Conservation (phyloP, 2,888 invertebrate species). For the Melikaiella ostensackeni region DNA sequence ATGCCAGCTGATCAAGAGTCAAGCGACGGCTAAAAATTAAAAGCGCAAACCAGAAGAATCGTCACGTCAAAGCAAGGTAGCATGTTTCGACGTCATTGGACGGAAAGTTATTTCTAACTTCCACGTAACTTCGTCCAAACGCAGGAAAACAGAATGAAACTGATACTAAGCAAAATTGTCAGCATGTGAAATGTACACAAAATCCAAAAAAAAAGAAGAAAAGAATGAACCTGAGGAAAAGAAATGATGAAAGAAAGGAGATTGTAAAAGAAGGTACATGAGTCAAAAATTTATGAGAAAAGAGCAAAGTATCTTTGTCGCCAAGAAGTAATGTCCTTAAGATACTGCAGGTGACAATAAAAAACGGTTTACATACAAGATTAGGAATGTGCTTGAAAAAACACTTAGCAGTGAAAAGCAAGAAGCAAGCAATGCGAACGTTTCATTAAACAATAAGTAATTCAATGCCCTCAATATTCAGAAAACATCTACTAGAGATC, state of each 20-base stretch:
- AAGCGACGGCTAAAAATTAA: constrained; percentile 15
- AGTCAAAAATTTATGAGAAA: neutral
- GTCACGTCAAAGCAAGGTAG: constrained; percentile 36
- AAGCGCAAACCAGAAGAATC: constrained; percentile 19
- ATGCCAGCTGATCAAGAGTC: constrained; percentile 28
- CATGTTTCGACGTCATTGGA: constrained; percentile 54
- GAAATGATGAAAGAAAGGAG: neutral
- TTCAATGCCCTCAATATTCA: neutral
- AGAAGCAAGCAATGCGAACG: neutral
- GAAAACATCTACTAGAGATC: neutral
- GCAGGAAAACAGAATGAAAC: constrained; percentile 52
- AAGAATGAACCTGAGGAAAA: neutral
- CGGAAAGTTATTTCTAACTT: constrained; percentile 65
- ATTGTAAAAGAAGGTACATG: neutral
- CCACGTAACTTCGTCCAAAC: constrained; percentile 57
- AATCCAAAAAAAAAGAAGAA: constrained; percentile 14
- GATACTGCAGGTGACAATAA: neutral
- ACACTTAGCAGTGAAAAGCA: constrained; percentile 17
- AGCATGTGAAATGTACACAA: neutral
- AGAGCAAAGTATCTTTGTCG: neutral
- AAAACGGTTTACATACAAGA: neutral
- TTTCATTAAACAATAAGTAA: neutral
- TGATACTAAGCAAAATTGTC: constrained; percentile 41
- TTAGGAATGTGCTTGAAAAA: neutral
- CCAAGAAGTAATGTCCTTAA: neutral